phyloP scores from a whole-genome alignment of 2,888 invertebrate genomes.

The Cryptocephalus primarius region DNA sequence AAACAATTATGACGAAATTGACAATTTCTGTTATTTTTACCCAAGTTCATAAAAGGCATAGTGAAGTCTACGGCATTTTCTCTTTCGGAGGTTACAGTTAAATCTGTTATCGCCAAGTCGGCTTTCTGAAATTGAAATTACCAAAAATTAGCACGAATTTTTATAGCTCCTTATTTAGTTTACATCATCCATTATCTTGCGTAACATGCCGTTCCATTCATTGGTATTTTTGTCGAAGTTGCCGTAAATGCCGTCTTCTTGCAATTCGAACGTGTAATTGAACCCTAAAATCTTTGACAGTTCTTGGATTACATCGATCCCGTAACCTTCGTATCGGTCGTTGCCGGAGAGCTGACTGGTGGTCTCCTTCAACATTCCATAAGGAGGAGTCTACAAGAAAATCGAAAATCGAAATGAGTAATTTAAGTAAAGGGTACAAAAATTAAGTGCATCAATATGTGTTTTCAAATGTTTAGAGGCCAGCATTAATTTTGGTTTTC shows the following conservation, averaged over 20 bases:
- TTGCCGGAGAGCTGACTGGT: conserved; percentile 58
- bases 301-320: conserved; percentile 76
- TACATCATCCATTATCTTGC: conserved; percentile 42
- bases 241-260: conserved; percentile 68
- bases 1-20: background rate
- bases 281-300: conserved; percentile 68
- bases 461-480: too few relatives aligned
- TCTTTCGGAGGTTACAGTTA: conserved; percentile 79
- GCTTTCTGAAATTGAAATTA: conserved; percentile 49
- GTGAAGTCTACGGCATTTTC: conserved; percentile 89
- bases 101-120: conserved; percentile 85
- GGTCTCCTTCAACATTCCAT: conserved; percentile 74
- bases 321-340: conserved; percentile 77
- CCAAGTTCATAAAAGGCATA: conserved; percentile 89
- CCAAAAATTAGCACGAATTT: background rate
- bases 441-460: too few relatives aligned
- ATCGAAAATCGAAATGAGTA: background rate
- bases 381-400: conserved; percentile 59
- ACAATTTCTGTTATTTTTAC: conserved; percentile 27
- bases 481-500: too few relatives aligned
- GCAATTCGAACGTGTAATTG: conserved; percentile 70
- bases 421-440: too few relatives aligned
- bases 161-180: background rate
- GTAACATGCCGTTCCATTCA: conserved; percentile 67
- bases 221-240: conserved; percentile 44